Base-by-base conservation (phyloP, 2,888 invertebrate species). In the Macropis europaea region DNA sequence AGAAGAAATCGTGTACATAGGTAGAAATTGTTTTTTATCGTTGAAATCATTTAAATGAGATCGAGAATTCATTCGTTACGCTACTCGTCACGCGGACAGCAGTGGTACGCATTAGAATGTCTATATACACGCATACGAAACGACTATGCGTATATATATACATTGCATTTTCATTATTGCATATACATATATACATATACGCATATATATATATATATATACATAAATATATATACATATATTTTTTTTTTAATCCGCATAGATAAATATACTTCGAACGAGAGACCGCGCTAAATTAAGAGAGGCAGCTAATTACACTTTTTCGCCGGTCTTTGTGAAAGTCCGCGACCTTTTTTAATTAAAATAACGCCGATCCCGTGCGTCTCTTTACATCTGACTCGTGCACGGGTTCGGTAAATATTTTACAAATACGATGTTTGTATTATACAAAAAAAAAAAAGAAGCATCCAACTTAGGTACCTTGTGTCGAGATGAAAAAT, bases 261-360 rank as follows among this genome's bases (percentile, higher is more conserved):
- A 77, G 56, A 73, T 60, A 48, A 62, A 66, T 69, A 57, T 76
- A 69, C 34, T 66, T 64, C 50, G 57, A 66, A 28, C 22, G 34
- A 53, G 52, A 19, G 38, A 38, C 42, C 34, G 50, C 59, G 68
- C 43, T 73, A 71, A 68, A 63, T n/a, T 38, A 63, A 73, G 42
- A 73, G 72, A 79, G 88, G 88, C 87, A 88, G 87, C 86, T 88
- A 85, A 85, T 84, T 83, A 81, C 82, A 82, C 32, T 67, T 82
- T 86, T 84, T 75, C 81, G 78, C 63, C 67, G 74, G 77, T 79
- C 82, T 81, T 81, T 82, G 60, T 73, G 67, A 82, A 75, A 72
- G 74, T 72, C 76, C 62, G 66, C 56, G 43, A 42, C 63, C 67
- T 76, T 73, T 82, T 79, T 67, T 82, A 69, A 82, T 67, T 72